These are phyloP conservation scores for Rutilus rutilus DNA, from an alignment of 2,113 vertebrate species.

Conservation along the genomic window DNA sequence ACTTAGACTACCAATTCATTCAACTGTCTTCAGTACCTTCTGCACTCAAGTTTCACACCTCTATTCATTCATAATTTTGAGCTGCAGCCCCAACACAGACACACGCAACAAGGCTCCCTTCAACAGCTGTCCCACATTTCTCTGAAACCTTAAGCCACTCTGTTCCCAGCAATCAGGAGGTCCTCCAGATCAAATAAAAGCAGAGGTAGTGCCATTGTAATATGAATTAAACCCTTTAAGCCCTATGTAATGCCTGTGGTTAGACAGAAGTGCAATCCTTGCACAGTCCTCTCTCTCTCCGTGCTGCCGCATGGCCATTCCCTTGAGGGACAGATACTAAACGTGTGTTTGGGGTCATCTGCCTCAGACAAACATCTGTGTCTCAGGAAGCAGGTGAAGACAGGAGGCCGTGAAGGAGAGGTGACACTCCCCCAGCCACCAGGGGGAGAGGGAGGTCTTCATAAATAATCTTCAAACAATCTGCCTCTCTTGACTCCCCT, in stretches of 20 bases:
- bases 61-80: background rate
- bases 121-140: conserved; percentile 56
- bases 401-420: conserved; percentile 55
- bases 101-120: conserved; percentile 20
- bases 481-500: conserved; percentile 76
- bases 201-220: conserved; percentile 29
- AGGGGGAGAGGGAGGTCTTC: conserved; percentile 71
- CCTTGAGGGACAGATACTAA: conserved; percentile 40
- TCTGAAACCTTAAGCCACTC: conserved; percentile 37
- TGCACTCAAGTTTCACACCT: conserved; percentile 8
- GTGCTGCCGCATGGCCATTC: conserved; percentile 25
- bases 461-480: conserved; percentile 84
- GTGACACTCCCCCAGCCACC: conserved; percentile 56
- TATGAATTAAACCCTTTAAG: conserved; percentile 36
- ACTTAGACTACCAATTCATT: background rate
- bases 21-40: background rate
- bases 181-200: conserved; percentile 20
- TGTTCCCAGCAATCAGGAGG: conserved; percentile 33
- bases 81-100: background rate
- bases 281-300: conserved; percentile 28
- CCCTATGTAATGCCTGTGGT: conserved; percentile 30
- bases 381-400: conserved; percentile 72
- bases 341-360: conserved; percentile 50
- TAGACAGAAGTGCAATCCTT: conserved; percentile 19
- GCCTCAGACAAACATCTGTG: conserved; percentile 65